These are phyloP conservation scores for Laspeyria flexula DNA, from an alignment of 2,888 invertebrate genomes.

Conservation along the genomic window DNA sequence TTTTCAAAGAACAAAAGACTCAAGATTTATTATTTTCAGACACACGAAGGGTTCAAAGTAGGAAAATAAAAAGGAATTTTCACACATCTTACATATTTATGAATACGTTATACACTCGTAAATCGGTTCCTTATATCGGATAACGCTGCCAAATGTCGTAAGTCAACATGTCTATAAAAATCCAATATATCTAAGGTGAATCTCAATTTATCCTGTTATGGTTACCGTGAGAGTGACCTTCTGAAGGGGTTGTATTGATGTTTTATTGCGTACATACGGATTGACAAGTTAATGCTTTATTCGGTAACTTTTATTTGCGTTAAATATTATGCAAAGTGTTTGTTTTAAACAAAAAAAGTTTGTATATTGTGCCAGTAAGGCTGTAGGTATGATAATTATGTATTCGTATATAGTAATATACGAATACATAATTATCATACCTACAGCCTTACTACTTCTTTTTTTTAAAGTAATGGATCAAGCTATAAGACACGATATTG, in stretches of 20 bases:
- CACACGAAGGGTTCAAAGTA: not conserved
- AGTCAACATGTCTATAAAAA: conserved; percentile 13
- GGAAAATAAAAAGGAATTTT: not conserved
- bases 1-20: too few relatives aligned
- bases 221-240: not conserved
- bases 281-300: not conserved
- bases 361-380: too few relatives aligned
- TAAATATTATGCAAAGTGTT: not conserved
- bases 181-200: conserved; percentile 4
- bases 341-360: too few relatives aligned
- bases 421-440: too few relatives aligned
- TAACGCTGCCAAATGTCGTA: conserved; percentile 8
- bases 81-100: not conserved
- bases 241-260: not conserved
- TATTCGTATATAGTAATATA: too few relatives aligned
- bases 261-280: not conserved
- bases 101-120: conserved; percentile 2
- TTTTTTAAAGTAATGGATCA: too few relatives aligned
- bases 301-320: not conserved
- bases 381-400: too few relatives aligned
- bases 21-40: not conserved
- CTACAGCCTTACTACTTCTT: too few relatives aligned
- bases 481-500: too few relatives aligned
- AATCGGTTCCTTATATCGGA: conserved; percentile 18
- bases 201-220: conserved; percentile 24